These are phyloP conservation scores for Cephus nigrinus DNA, from an alignment of 2,888 invertebrate species.

Conservation along the genomic window DNA sequence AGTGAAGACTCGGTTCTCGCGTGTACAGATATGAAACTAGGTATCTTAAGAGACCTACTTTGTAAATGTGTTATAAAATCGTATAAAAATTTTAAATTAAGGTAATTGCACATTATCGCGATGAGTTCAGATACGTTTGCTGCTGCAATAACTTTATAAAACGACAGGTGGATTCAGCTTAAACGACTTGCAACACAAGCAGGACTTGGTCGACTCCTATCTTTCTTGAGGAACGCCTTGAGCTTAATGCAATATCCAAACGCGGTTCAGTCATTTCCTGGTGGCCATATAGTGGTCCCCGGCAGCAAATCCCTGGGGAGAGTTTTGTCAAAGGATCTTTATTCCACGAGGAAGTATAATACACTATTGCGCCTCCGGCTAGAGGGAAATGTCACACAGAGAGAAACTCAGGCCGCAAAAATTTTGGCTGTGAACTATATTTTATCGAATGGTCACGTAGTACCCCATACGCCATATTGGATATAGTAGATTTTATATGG, in stretches of 20 bases:
- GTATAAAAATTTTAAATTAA: not conserved
- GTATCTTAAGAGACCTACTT: not conserved
- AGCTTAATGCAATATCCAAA: conserved; percentile 65
- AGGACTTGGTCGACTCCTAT: conserved; percentile 1
- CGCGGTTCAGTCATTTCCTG: conserved; percentile 65
- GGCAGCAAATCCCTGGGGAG: conserved; percentile 60
- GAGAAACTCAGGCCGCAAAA: conserved; percentile 24
- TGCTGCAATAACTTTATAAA: not conserved
- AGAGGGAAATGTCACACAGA: conserved; percentile 59
- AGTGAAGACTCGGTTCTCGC: not conserved
- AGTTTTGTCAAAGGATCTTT: conserved; percentile 67
- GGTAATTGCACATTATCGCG: not conserved
- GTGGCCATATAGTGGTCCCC: conserved; percentile 58
- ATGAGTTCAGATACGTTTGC: not conserved
- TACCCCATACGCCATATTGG: not conserved
- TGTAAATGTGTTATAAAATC: not conserved
- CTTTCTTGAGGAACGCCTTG: conserved; percentile 27
- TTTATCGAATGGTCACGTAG: not conserved
- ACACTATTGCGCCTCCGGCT: conserved; percentile 55
- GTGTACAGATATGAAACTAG: not conserved
- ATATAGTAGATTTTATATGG: not conserved
- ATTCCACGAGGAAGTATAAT: conserved; percentile 64
- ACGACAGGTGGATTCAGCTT: not conserved
- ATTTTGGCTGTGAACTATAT: conserved; percentile 35
- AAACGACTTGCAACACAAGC: not conserved